These are phyloP conservation scores for Plestiodon gilberti DNA, from an alignment of 2,113 vertebrate genomes.

Conservation along the genomic window DNA sequence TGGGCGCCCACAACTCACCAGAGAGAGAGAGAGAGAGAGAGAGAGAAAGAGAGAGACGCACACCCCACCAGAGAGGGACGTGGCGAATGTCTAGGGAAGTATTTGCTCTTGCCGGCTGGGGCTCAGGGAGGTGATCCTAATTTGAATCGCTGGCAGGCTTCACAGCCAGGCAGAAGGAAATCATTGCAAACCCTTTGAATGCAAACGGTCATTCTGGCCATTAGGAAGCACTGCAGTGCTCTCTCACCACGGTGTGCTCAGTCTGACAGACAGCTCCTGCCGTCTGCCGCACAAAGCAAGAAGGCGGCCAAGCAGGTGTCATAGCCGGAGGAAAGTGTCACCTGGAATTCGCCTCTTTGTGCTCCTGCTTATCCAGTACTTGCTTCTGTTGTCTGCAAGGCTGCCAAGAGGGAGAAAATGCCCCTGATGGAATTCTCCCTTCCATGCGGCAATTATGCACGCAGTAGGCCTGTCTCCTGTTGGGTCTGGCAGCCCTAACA, in stretches of 20 bases:
- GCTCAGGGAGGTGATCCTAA: constrained; percentile 41
- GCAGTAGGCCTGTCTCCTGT: not conserved
- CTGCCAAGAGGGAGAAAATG: not conserved
- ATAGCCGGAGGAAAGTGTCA: not conserved
- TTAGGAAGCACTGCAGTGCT: constrained; percentile 50
- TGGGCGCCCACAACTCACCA: no score
- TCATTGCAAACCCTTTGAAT: constrained; percentile 62
- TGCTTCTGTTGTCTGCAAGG: not conserved
- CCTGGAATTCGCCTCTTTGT: constrained; percentile 15
- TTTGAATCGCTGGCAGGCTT: constrained; percentile 60
- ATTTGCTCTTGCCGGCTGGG: constrained; percentile 60
- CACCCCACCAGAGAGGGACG: accelerated
- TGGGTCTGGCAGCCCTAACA: not conserved
- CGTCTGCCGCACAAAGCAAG: constrained; percentile 48
- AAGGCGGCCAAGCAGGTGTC: constrained; percentile 55
- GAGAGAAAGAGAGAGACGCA: no score
- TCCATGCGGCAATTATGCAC: not conserved
- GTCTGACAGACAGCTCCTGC: no score
- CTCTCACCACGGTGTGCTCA: no score
- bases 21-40: no score
- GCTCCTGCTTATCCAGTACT: not conserved
- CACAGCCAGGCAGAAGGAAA: constrained; percentile 68
- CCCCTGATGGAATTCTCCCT: no score
- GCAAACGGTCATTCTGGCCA: constrained; percentile 66
- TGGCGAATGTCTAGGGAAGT: not conserved